Evolutionary conservation across 2,888 invertebrate genomes (phyloP).

Genomic region (Argyresthia goedartella): DNA sequence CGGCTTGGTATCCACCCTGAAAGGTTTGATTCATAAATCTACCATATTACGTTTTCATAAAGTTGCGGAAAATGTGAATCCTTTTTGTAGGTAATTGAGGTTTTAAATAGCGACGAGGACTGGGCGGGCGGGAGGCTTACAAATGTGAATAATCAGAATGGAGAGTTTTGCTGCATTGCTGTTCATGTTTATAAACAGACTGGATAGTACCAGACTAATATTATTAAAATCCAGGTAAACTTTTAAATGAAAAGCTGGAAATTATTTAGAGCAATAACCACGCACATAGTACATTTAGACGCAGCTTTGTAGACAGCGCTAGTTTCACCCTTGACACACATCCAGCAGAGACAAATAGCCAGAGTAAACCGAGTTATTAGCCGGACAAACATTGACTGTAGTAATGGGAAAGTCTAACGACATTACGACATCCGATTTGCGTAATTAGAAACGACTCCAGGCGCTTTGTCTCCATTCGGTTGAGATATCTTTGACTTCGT

Average conservation of each 20-base stretch:
- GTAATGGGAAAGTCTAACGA: conserved; percentile 59
- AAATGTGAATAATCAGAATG: no score
- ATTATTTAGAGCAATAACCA: no score
- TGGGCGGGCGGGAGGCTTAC: not conserved
- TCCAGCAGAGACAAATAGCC: not conserved
- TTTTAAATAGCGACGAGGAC: conserved; percentile 26
- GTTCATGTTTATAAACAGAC: no score
- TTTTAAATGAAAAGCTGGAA: no score
- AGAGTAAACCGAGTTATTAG: conserved; percentile 30
- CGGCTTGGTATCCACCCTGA: conserved; percentile 56
- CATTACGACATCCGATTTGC: conserved; percentile 55
- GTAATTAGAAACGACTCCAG: conserved; percentile 54
- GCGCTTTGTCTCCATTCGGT: not conserved
- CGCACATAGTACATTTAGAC: no score
- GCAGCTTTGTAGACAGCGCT: no score
- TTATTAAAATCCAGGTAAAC: no score
- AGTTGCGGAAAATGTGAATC: conserved; percentile 51
- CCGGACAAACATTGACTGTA: conserved; percentile 59
- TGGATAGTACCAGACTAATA: no score
- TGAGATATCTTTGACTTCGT: no score
- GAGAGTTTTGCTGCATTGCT: no score
- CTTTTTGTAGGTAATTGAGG: conserved; percentile 31
- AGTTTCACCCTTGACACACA: no score
- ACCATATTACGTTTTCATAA: conserved; percentile 59
- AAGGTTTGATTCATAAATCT: conserved; percentile 70